Conservation (phyloP, 2,888 invertebrate species). For the Caenorhabditis afra region DNA sequence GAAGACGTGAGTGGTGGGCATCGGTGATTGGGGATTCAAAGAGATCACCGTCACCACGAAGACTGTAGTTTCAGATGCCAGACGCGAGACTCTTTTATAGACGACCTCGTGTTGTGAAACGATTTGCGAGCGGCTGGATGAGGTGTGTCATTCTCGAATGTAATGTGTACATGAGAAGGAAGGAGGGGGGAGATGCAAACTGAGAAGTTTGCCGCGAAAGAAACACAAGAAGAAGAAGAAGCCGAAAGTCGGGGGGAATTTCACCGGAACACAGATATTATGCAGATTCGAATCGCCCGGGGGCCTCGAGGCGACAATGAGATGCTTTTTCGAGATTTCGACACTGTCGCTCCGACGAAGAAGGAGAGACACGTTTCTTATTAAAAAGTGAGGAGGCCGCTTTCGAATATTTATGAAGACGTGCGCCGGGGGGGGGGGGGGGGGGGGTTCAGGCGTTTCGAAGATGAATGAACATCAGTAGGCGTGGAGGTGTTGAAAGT, state of each 20-base stretch:
- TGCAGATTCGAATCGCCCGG: slow-evolving; percentile 42
- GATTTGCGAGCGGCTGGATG: slow-evolving; percentile 18
- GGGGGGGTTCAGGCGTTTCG: too few species aligned
- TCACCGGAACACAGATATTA: slow-evolving; percentile 53
- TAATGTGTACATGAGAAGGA: slow-evolving; percentile 16
- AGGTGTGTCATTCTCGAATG: slow-evolving; percentile 42
- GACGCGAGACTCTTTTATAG: slow-evolving; percentile 34
- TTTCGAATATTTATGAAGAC: background rate
- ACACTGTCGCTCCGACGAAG: slow-evolving; percentile 38
- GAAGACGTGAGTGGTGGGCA: slow-evolving; percentile 28
- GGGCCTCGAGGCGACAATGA: slow-evolving; percentile 25
- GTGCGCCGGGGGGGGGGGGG: too few species aligned
- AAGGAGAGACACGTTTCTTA: slow-evolving; percentile 45
- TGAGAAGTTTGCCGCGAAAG: slow-evolving; percentile 4
- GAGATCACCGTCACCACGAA: background rate
- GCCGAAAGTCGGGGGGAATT: slow-evolving; percentile 3
- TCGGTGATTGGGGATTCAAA: slow-evolving; percentile 33
- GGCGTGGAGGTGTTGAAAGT: background rate
- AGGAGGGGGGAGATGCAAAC: slow-evolving; percentile 9
- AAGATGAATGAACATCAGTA: slow-evolving; percentile 25
- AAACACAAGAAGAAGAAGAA: slow-evolving; percentile 4
- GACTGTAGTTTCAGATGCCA: slow-evolving; percentile 46
- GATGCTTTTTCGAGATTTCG: slow-evolving; percentile 58
- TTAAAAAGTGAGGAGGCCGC: background rate
- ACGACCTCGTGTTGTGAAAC: slow-evolving; percentile 21